Base-by-base conservation (phyloP, 2,797 vertebrate species). In the Trematomus bernacchii region DNA sequence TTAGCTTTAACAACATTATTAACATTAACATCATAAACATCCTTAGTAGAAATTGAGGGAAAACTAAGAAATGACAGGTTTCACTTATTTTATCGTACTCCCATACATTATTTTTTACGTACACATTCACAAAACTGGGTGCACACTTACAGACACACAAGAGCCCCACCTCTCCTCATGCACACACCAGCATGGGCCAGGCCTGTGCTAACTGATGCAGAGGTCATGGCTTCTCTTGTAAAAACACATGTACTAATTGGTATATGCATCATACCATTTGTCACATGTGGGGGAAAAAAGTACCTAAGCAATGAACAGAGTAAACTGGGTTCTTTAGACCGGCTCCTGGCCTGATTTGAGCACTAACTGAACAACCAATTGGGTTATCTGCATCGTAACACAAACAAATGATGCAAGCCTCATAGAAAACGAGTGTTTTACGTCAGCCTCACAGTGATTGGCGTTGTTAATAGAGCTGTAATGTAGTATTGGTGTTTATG, bases 211-310 rank as follows among this genome's bases (percentile, higher is more conserved):
- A 91, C 47, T 64, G 57, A 83, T 46, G 52, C 65, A 76, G 23
- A 57, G 67, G 77, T 85, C 85, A 87, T 42, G 66, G 5, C 62
- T 85, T 81, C 23, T 77, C 78, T 63, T 87, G 71, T 60, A 48
- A 90, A 93, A 92, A 91, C 84, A 90, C 47, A 60, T 7, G 27
- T 44, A 42, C 57, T 89, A 74, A 91, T 80, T 80, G 65, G 60
- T 57, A 42, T 53, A 80, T 80, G 58, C 19, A 23, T 76, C 62
- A 80, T 43, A 48, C 64, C 59, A 69, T 82, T 87, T 14, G 66
- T 85, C 76, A 89, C 54, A 66, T 23, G 18, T 33, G 59, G 16
- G 21, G 6, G 2, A 33, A 79, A 67, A 77, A 75, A 80, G 19
- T 11, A 66, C 19, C 71, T 21, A 19, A 44, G 37, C 33, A 77